phyloP scores from a whole-genome alignment of 2,888 invertebrate species.

The Pimpla rufipes region DNA sequence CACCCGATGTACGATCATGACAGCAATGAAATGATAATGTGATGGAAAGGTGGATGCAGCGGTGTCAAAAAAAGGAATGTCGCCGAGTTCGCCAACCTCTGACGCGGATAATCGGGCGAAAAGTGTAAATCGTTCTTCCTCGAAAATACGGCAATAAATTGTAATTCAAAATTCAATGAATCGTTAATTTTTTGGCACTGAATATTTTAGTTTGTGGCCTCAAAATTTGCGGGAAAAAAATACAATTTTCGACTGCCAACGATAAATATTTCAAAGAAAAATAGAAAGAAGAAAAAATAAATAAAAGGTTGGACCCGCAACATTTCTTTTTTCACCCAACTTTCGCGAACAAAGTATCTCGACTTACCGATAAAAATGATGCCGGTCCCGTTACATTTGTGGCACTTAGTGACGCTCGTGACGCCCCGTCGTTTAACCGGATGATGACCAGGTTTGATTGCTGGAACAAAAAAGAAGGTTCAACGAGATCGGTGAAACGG shows the following conservation, averaged over 20 bases:
- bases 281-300: too few species aligned
- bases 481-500: background rate
- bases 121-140: background rate
- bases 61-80: conserved; percentile 70
- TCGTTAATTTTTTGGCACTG: too few species aligned
- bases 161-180: too few species aligned
- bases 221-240: too few species aligned
- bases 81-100: conserved; percentile 52
- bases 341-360: conserved; percentile 54
- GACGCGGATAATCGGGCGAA: too few species aligned
- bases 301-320: conserved; percentile 66
- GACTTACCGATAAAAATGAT: conserved; percentile 91
- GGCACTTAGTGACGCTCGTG: conserved; percentile 94
- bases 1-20: conserved; percentile 84
- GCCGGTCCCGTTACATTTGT: conserved; percentile 95
- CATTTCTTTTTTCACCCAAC: conserved; percentile 74
- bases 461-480: conserved; percentile 72
- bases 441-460: conserved; percentile 87
- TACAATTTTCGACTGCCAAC: background rate
- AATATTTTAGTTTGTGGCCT: too few species aligned
- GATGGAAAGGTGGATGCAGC: conserved; percentile 75
- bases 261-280: conserved; percentile 17
- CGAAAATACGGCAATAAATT: too few species aligned
- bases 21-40: conserved; percentile 82
- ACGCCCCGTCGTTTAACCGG: conserved; percentile 94